phyloP scores from a whole-genome alignment of 2,888 invertebrate genomes.

The Leucania comma region DNA sequence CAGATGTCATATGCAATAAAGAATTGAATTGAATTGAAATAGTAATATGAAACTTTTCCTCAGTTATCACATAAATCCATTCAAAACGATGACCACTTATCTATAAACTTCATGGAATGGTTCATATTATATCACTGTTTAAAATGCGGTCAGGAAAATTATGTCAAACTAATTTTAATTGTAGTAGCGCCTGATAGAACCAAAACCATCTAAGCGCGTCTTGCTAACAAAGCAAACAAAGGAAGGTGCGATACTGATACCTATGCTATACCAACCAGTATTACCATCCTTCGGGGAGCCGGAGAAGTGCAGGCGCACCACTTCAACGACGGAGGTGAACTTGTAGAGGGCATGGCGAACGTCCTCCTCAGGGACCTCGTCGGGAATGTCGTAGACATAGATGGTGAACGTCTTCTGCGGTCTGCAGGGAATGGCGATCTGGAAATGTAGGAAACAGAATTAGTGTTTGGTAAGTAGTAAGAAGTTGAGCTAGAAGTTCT shows the following conservation, averaged over 20 bases:
- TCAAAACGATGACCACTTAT: neutral
- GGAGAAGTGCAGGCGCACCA: conserved; percentile 92
- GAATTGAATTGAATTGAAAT: no score
- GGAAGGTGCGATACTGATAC: conserved; percentile 52
- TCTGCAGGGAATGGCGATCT: conserved; percentile 96
- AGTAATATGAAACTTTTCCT: no score
- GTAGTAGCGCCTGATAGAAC: conserved; percentile 20
- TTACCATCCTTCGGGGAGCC: conserved; percentile 85
- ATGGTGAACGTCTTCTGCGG: conserved; percentile 97
- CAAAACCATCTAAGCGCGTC: neutral
- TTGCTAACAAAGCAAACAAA: conserved; percentile 42
- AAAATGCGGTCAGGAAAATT: neutral
- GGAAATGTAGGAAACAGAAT: conserved; percentile 41
- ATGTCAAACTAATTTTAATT: no score
- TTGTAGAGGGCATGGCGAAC: conserved; percentile 95
- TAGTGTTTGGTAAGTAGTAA: neutral
- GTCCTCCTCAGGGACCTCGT: conserved; percentile 96
- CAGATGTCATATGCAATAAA: no score
- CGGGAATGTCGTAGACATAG: conserved; percentile 95
- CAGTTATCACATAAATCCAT: no score
- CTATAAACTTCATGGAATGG: neutral
- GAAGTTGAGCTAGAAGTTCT: neutral
- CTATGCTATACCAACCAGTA: conserved; percentile 73
- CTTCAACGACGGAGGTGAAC: conserved; percentile 95
- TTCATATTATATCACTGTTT: neutral